Conservation (phyloP, 2,888 invertebrate genomes). For the Scotopteryx bipunctaria region DNA sequence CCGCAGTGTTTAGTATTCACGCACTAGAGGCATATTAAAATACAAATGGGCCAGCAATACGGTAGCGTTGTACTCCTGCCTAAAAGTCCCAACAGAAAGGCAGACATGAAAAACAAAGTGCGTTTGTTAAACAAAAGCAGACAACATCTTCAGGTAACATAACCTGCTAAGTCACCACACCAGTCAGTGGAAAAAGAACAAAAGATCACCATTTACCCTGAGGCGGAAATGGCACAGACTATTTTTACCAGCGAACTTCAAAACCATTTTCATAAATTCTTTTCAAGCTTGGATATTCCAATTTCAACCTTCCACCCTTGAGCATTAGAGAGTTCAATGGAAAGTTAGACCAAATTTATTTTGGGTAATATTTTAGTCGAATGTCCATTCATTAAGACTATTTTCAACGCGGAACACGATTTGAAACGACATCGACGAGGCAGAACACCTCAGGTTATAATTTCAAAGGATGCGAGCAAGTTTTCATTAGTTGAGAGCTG, state of each 20-base stretch:
- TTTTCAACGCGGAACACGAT: slow-evolving; percentile 60
- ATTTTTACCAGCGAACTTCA: slow-evolving; percentile 64
- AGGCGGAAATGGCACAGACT: slow-evolving; percentile 76
- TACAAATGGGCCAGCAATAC: slow-evolving; percentile 18
- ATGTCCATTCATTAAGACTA: slow-evolving; percentile 65
- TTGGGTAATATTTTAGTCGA: slow-evolving; percentile 44
- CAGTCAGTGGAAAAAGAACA: slow-evolving; percentile 58
- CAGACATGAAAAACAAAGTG: slow-evolving; percentile 14
- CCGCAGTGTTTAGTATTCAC: slow-evolving; percentile 21
- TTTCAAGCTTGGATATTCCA: slow-evolving; percentile 44
- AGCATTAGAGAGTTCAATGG: slow-evolving; percentile 23
- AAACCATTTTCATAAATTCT: slow-evolving; percentile 56
- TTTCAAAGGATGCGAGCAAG: slow-evolving; percentile 49
- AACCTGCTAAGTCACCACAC: slow-evolving; percentile 53
- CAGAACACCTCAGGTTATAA: slow-evolving; percentile 50
- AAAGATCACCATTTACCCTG: slow-evolving; percentile 67
- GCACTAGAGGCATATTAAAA: slow-evolving; percentile 16
- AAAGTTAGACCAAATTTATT: slow-evolving; percentile 31
- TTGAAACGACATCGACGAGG: slow-evolving; percentile 52
- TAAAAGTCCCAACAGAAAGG: slow-evolving; percentile 1
- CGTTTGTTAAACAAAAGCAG: slow-evolving; percentile 33
- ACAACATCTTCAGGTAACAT: slow-evolving; percentile 38
- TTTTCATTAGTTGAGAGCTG: not conserved
- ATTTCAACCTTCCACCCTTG: slow-evolving; percentile 57
- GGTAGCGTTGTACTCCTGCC: not conserved